A percentile compares a stretch with the other conserved stretches of the same genome.
These are phyloP conservation scores for Microtus pennsylvanicus DNA, from an alignment of 2,113 vertebrate genomes.

Conservation along the genomic window DNA sequence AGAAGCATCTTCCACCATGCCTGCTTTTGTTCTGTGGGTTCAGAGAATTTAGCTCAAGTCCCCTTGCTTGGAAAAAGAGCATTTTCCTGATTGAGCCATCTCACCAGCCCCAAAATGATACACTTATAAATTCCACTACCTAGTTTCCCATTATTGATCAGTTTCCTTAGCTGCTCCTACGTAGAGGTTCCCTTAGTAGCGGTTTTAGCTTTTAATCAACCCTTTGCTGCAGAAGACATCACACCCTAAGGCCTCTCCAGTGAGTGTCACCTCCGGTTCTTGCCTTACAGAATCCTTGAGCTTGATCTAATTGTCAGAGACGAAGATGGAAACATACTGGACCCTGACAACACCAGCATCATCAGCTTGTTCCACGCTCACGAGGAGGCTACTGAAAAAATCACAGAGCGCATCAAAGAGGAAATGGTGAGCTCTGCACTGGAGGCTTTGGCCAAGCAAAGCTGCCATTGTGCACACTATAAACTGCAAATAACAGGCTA, in stretches of 20 bases:
- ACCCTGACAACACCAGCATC: conserved; percentile 95
- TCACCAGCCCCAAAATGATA: neutral
- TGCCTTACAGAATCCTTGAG: conserved; percentile 92
- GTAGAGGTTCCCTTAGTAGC: neutral
- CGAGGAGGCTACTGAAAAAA: conserved; percentile 93
- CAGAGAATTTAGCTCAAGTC: neutral
- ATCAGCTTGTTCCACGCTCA: conserved; percentile 97
- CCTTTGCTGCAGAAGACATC: neutral
- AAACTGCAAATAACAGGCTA: neutral
- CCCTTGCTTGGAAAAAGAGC: neutral
- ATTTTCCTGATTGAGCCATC: neutral
- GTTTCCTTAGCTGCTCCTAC: neutral
- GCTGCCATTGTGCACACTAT: neutral
- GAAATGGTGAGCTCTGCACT: conserved; percentile 90
- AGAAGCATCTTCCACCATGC: neutral
- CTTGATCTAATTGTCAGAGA: conserved; percentile 96
- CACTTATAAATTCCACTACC: neutral
- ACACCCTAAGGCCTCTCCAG: neutral
- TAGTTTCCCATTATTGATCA: neutral
- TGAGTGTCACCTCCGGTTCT: neutral
- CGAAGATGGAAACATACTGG: conserved; percentile 95
- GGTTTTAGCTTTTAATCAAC: neutral
- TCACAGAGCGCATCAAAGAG: conserved; percentile 96
- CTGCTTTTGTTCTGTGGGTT: neutral
- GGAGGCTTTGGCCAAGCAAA: neutral